A percentile compares a stretch with the other conserved stretches of the same genome.
These are phyloP conservation scores for Barnardius zonarius DNA, from an alignment of 2,113 vertebrate genomes.

Conservation along the genomic window DNA sequence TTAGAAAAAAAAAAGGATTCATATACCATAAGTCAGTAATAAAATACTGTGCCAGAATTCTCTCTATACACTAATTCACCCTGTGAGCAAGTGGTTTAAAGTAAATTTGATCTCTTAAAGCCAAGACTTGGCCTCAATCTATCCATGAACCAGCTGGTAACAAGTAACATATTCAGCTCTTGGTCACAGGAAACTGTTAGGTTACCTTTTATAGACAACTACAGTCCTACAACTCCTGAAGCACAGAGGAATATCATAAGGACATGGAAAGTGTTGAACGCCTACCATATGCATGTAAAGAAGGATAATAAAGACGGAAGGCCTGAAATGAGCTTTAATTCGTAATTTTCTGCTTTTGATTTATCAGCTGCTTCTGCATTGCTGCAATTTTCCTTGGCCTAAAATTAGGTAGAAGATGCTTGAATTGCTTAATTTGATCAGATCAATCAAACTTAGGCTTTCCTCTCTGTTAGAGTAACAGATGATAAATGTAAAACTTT, in stretches of 20 bases:
- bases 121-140: slow-evolving; percentile 21
- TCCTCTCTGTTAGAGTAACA: background rate
- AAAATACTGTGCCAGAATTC: slow-evolving; percentile 47
- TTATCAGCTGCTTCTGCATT: slow-evolving; percentile 46
- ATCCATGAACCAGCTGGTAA: slow-evolving; percentile 52
- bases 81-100: background rate
- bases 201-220: slow-evolving; percentile 55
- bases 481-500: background rate
- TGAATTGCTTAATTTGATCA: background rate
- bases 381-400: background rate
- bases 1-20: background rate
- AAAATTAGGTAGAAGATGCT: slow-evolving; percentile 24
- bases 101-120: slow-evolving; percentile 48
- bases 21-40: slow-evolving; percentile 35
- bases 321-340: slow-evolving; percentile 40
- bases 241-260: background rate
- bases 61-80: slow-evolving; percentile 34
- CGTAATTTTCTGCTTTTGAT: slow-evolving; percentile 50
- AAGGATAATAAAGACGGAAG: slow-evolving; percentile 58
- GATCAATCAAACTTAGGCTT: background rate
- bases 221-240: slow-evolving; percentile 25
- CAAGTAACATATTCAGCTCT: slow-evolving; percentile 65
- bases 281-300: slow-evolving; percentile 49
- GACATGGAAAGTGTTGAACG: slow-evolving; percentile 18
- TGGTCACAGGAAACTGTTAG: slow-evolving; percentile 50